Evolutionary conservation across 2,113 vertebrate genomes (phyloP).

Genomic region (Aix galericulata): DNA sequence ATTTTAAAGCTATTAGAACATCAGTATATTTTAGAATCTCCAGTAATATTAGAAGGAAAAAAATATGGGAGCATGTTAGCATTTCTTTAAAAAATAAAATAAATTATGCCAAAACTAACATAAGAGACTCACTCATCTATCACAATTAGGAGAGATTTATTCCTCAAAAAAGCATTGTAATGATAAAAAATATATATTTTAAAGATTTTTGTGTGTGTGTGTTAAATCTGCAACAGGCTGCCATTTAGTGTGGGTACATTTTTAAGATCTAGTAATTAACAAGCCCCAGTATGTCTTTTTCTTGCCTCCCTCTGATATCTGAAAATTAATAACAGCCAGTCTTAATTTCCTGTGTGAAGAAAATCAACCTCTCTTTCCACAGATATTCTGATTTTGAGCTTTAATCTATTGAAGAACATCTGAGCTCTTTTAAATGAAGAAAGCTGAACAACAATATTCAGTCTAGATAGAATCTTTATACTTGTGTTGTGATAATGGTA

Average conservation of each 20-base stretch:
- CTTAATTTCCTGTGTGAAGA: constrained; percentile 70
- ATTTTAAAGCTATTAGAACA: neutral
- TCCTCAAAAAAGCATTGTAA: constrained; percentile 43
- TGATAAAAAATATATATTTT: constrained; percentile 40
- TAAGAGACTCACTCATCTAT: constrained; percentile 45
- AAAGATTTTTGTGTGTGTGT: constrained; percentile 6
- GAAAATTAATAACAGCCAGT: constrained; percentile 55
- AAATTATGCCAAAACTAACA: constrained; percentile 38
- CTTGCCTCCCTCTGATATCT: constrained; percentile 19
- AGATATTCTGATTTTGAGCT: neutral
- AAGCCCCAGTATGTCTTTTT: neutral
- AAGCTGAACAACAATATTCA: constrained; percentile 44
- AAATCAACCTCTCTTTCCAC: constrained; percentile 21
- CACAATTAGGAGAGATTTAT: constrained; percentile 34
- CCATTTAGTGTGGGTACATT: constrained; percentile 36
- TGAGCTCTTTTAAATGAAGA: constrained; percentile 44
- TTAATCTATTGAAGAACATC: neutral
- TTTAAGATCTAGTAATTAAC: constrained; percentile 68
- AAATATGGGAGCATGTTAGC: constrained; percentile 27
- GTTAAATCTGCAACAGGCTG: neutral
- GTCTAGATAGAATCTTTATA: constrained; percentile 39
- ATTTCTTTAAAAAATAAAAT: constrained; percentile 23
- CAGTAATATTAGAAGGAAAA: neutral
- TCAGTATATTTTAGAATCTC: neutral
- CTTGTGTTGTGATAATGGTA: neutral